Percentiles rank a stretch among this genome's conserved stretches.
Conservation (phyloP, 2,113 vertebrate species). For the Mohoua ochrocephala region DNA sequence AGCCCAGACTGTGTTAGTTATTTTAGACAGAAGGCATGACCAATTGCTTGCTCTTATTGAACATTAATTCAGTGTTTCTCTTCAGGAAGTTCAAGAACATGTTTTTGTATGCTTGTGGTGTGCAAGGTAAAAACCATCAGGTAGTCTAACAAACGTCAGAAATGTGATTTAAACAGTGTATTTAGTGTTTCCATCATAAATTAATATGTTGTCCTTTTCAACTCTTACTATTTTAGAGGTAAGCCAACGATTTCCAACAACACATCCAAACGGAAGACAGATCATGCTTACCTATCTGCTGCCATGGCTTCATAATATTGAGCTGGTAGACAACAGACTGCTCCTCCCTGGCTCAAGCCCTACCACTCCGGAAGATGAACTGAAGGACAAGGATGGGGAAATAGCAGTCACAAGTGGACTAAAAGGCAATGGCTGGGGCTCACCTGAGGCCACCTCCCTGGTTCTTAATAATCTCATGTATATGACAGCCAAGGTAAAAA, state of each 20-base stretch:
- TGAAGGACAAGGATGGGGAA: conserved; percentile 77
- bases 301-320: conserved; percentile 96
- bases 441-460: conserved; percentile 90
- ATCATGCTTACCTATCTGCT: conserved; percentile 97
- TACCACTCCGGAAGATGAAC: conserved; percentile 89
- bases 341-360: conserved; percentile 91
- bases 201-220: neutral
- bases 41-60: neutral
- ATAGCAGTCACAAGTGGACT: conserved; percentile 73
- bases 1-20: neutral
- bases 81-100: neutral
- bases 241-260: conserved; percentile 94
- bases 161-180: neutral
- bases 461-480: conserved; percentile 99
- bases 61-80: neutral
- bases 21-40: neutral
- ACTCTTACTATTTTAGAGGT: conserved; percentile 77
- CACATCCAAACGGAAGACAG: conserved; percentile 93
- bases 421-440: conserved; percentile 96
- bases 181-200: neutral
- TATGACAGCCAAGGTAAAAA: conserved; percentile 95
- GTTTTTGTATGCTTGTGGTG: neutral
- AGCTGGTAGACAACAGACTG: conserved; percentile 93
- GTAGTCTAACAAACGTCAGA: neutral
- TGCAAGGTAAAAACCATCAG: neutral